These are phyloP conservation scores for Candoia aspera DNA, from an alignment of 2,113 vertebrate genomes.

Conservation along the genomic window DNA sequence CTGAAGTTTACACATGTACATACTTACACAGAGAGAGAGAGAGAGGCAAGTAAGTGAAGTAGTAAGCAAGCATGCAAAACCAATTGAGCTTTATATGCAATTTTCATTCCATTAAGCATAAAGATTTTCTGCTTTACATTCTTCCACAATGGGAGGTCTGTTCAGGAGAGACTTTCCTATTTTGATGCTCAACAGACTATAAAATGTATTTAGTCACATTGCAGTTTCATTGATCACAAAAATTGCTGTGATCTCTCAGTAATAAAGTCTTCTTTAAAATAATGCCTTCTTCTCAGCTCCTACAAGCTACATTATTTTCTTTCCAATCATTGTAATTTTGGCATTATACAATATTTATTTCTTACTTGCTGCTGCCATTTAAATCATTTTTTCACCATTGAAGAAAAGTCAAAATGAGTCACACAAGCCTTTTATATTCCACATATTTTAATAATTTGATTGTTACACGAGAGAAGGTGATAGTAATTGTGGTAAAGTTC, in stretches of 20 bases:
- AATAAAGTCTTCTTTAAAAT: constrained; percentile 27
- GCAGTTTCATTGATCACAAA: constrained; percentile 34
- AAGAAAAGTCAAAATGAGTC: no score
- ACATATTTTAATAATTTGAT: no score
- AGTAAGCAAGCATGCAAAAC: not conserved
- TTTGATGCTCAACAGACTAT: constrained; percentile 55
- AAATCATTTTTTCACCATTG: no score
- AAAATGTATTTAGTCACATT: constrained; percentile 51
- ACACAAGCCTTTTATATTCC: no score
- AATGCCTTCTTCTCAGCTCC: constrained; percentile 16
- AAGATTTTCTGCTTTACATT: constrained; percentile 25
- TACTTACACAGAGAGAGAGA: not conserved
- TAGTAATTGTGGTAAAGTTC: no score
- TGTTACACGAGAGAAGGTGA: no score
- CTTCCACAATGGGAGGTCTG: not conserved
- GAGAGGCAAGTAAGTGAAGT: fast-evolving
- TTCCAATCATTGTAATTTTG: constrained; percentile 6
- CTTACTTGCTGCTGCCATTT: no score
- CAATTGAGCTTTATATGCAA: constrained; percentile 3
- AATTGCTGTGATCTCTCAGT: constrained; percentile 36
- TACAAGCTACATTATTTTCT: not conserved
- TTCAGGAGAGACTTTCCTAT: not conserved
- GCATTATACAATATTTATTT: not conserved
- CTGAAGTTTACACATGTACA: fast-evolving
- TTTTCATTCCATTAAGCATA: constrained; percentile 37